Percentiles rank a stretch among this genome's conserved stretches.
These are phyloP conservation scores for Clarias laeviceps DNA, from an alignment of 2,797 vertebrate species.

Conservation along the genomic window DNA sequence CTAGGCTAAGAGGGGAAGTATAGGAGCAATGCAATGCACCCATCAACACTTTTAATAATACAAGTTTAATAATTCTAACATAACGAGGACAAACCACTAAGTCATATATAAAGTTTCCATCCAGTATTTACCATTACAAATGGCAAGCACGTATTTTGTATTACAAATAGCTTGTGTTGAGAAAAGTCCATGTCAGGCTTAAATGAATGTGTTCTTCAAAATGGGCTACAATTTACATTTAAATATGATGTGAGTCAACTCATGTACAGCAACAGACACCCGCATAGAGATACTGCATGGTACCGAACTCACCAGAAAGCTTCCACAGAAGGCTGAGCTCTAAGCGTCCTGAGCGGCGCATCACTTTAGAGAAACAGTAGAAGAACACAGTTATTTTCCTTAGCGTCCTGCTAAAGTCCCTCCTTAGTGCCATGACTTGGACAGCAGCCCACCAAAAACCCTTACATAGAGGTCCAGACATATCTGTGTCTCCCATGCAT, in stretches of 20 bases:
- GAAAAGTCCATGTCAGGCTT: no score
- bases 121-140: not conserved
- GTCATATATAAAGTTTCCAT: not conserved
- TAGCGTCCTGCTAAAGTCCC: slow-evolving; percentile 64
- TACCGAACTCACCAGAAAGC: slow-evolving; percentile 68
- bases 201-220: not conserved
- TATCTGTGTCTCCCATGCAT: not conserved
- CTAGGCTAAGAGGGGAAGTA: no score
- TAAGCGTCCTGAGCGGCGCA: slow-evolving; percentile 65
- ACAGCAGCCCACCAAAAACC: not conserved
- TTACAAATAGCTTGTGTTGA: not conserved
- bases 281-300: not conserved
- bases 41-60: not conserved
- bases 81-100: not conserved
- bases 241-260: not conserved
- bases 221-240: not conserved
- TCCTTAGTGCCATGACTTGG: slow-evolving; percentile 69
- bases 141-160: not conserved
- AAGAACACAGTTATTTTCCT: slow-evolving; percentile 70
- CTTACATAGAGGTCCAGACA: slow-evolving; percentile 5
- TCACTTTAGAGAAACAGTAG: slow-evolving; percentile 67
- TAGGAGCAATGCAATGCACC: no score
- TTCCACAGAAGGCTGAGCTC: slow-evolving; percentile 72
- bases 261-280: not conserved
- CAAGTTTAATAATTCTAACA: not conserved